phyloP scores from a whole-genome alignment of 2,797 vertebrate genomes.

The Myotis findleyi region DNA sequence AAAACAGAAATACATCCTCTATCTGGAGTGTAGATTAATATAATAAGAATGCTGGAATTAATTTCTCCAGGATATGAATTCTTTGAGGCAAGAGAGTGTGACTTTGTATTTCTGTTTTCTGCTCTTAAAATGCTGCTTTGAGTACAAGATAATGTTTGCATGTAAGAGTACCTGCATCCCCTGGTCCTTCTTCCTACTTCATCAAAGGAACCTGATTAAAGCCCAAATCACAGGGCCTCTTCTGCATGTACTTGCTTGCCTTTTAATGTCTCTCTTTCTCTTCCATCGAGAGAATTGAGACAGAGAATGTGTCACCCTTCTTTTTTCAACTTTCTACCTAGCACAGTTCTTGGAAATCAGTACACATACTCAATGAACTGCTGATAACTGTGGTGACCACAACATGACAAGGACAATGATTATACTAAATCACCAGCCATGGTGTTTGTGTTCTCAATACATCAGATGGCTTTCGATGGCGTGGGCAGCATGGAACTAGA shows the following conservation, averaged over 20 bases:
- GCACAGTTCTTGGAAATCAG: not conserved
- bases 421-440: not conserved
- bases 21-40: slow-evolving; percentile 84
- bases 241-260: not conserved
- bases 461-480: not conserved
- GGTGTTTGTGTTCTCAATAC: not conserved
- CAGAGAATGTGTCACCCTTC: not conserved
- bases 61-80: slow-evolving; percentile 80
- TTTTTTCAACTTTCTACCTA: not conserved
- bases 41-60: slow-evolving; percentile 81
- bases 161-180: slow-evolving; percentile 58
- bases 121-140: slow-evolving; percentile 62
- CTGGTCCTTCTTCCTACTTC: slow-evolving; percentile 37
- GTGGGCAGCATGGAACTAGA: not conserved
- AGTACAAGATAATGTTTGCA: slow-evolving; percentile 60
- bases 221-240: not conserved
- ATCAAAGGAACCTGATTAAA: slow-evolving; percentile 56
- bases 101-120: slow-evolving; percentile 70
- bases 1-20: slow-evolving; percentile 85
- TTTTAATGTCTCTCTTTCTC: slow-evolving; percentile 23
- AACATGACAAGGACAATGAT: not conserved
- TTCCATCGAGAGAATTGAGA: not conserved
- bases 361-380: slow-evolving; percentile 26
- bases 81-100: slow-evolving; percentile 67
- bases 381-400: not conserved